Evolutionary conservation across 1,140 invertebrate species (phyloP).

Genomic region (Trichoplusia ni): DNA sequence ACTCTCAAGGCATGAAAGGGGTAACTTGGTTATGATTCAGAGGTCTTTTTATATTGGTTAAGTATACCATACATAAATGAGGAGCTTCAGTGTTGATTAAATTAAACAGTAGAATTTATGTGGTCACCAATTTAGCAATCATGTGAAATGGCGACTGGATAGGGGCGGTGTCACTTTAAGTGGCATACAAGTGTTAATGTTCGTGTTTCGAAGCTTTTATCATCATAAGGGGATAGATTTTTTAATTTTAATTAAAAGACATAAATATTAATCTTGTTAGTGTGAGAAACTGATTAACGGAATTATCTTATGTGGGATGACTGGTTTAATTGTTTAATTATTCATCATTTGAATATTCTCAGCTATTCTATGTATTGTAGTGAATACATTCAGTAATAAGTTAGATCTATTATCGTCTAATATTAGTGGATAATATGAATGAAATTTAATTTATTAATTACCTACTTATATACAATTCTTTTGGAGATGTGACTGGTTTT

Average conservation of each 20-base stretch:
- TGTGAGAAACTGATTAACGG: conserved; percentile 1
- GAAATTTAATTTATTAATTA: too few species aligned
- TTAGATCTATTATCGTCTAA: too few species aligned
- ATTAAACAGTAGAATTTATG: conserved; percentile 77
- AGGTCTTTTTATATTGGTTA: conserved; percentile 54
- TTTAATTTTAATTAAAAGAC: conserved; percentile 12
- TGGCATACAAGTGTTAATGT: conserved; percentile 52
- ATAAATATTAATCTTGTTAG: conserved; percentile 22
- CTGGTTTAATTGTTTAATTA: background rate
- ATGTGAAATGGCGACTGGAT: conserved; percentile 66
- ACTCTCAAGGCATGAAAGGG: background rate
- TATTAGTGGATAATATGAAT: too few species aligned
- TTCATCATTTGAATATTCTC: background rate
- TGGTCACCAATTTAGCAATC: conserved; percentile 73
- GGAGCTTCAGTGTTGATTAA: conserved; percentile 72
- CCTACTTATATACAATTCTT: too few species aligned
- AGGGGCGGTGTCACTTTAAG: conserved; percentile 63
- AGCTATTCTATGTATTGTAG: too few species aligned
- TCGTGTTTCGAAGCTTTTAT: conserved; percentile 26
- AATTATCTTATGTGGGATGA: background rate
- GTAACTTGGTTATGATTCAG: conserved; percentile 3
- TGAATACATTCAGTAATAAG: too few species aligned
- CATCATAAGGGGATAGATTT: conserved; percentile 14
- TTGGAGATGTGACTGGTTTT: too few species aligned
- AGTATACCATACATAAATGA: conserved; percentile 52